These are phyloP conservation scores for Chelmon rostratus DNA, from an alignment of 2,797 vertebrate genomes.

Conservation along the genomic window DNA sequence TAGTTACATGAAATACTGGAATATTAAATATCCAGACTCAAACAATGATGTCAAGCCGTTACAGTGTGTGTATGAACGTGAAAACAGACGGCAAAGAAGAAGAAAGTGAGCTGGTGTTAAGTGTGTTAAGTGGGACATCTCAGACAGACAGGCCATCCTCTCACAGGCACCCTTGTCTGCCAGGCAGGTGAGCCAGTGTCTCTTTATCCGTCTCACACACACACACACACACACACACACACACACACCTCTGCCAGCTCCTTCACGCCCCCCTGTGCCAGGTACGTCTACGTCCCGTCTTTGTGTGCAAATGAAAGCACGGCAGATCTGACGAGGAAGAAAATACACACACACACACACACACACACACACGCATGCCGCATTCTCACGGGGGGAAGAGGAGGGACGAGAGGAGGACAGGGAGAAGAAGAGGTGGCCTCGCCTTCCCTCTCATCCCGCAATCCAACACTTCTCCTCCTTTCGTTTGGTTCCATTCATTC, in stretches of 20 bases:
- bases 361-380: conserved; percentile 13
- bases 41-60: not conserved
- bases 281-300: conserved; percentile 78
- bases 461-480: conserved; percentile 84
- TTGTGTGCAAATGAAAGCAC: conserved; percentile 80
- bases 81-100: not conserved
- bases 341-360: conserved; percentile 63
- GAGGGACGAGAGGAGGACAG: conserved; percentile 62
- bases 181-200: conserved; percentile 79
- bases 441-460: conserved; percentile 82
- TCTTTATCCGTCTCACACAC: conserved; percentile 53
- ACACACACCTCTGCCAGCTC: conserved; percentile 76
- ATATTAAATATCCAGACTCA: not conserved
- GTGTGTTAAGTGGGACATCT: conserved; percentile 78
- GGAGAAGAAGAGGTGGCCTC: conserved; percentile 75
- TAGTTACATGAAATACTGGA: not conserved
- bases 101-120: conserved; percentile 42
- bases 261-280: conserved; percentile 81
- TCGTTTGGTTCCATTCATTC: conserved; percentile 80
- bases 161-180: conserved; percentile 68
- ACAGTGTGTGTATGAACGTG: not conserved
- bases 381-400: conserved; percentile 70
- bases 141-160: conserved; percentile 65
- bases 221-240: conserved; percentile 52
- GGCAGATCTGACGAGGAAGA: conserved; percentile 80